Conservation (phyloP, 2,888 invertebrate genomes). For the Chrysolina haemoptera region DNA sequence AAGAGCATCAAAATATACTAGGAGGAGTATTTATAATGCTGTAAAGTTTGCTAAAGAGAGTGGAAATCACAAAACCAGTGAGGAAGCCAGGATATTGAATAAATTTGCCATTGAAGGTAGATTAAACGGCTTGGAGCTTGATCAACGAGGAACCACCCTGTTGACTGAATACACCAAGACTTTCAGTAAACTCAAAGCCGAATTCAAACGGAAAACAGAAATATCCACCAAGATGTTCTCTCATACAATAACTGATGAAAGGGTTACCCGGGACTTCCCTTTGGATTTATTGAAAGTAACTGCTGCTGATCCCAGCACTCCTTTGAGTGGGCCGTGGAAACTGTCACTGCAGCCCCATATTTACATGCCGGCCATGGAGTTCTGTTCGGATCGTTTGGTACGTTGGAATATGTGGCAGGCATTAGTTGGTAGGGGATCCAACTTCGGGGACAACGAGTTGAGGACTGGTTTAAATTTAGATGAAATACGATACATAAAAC, state of each 20-base stretch:
- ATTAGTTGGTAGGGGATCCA: conserved; percentile 79
- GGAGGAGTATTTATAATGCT: conserved; percentile 78
- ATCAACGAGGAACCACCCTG: conserved; percentile 71
- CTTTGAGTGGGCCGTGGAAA: conserved; percentile 85
- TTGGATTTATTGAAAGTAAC: conserved; percentile 77
- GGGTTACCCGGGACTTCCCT: conserved; percentile 83
- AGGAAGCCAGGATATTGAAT: conserved; percentile 80
- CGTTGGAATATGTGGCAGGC: conserved; percentile 92
- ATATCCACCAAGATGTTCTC: conserved; percentile 78
- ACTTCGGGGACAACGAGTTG: conserved; percentile 75
- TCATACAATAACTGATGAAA: conserved; percentile 78
- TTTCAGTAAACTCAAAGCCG: conserved; percentile 73
- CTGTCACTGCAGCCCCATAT: conserved; percentile 83
- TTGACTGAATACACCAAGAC: conserved; percentile 74
- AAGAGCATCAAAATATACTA: conserved; percentile 82
- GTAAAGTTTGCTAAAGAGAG: conserved; percentile 71
- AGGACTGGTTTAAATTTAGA: conserved; percentile 84
- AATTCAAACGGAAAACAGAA: conserved; percentile 80
- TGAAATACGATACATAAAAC: conserved; percentile 80
- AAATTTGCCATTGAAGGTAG: conserved; percentile 88
- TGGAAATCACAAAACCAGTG: conserved; percentile 66
- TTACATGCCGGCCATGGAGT: conserved; percentile 83
- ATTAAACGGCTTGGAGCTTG: conserved; percentile 85
- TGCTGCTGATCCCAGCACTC: conserved; percentile 75
- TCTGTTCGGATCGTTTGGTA: conserved; percentile 84